Base-by-base conservation (phyloP, 2,888 invertebrate species). In the Monochamus alternatus region DNA sequence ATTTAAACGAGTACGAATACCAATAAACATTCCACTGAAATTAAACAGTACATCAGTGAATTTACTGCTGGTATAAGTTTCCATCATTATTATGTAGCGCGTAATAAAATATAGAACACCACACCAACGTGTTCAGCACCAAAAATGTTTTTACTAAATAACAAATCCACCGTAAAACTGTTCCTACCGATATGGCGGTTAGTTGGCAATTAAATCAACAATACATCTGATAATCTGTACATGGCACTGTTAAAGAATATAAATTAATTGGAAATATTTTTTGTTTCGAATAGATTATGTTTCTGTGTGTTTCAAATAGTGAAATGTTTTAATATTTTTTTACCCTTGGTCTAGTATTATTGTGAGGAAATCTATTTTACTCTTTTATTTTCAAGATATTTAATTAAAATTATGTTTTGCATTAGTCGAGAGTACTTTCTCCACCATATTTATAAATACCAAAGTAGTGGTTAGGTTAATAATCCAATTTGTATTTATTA, bases 341-440 rank as follows among this genome's bases (percentile, higher is more conserved):
- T 55, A 22, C 5, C 55, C n/a, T 55, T 14, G 55, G 22, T 51
- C 10, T 51, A 51, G 38, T 38, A 2, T 38, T 38, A 38, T 38
- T 7, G 38, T 2, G 38, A 38, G 7, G 3, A 51, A n/a, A 9
- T 51, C 51, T 10, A 5, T n/a, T n/a, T 51, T n/a, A n/a, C 7
- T n/a, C 12, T 55, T n/a, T 55, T 14, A 55, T n/a, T 55, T 3
- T 55, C 9, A 5, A 55, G 55, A 55, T 55, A 55, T 55, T 55
- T 55, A 55, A 55, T 55, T 55, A 55, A 22, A 55, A 55, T n/a
- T 7, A 55, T 55, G 10, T 55, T 55, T 55, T 55, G 4, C 14
- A 55, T n/a, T 51, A 51, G 51, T 55, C n/a, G n/a, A n/a, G n/a
- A 55, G 55, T 8, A 55, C 55, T 55, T 55, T 55, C 55, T n/a